phyloP scores from a whole-genome alignment of 2,113 vertebrate species.

The Ameiurus melas region DNA sequence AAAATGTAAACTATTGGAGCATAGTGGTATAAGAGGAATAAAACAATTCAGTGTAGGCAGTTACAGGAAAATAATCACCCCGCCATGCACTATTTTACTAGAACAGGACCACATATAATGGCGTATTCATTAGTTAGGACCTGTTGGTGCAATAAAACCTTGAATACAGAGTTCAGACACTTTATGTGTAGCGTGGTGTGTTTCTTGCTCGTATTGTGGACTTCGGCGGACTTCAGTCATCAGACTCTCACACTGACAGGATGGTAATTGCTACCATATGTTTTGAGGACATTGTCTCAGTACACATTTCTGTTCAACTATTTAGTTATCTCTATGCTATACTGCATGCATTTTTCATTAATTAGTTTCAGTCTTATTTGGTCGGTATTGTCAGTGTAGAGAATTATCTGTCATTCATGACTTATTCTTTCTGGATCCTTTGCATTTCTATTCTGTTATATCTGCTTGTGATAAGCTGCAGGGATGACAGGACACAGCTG shows the following conservation, averaged over 20 bases:
- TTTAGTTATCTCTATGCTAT: constrained; percentile 13
- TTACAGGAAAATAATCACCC: not conserved
- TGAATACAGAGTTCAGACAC: not conserved
- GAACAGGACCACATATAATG: not conserved
- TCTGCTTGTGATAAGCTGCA: constrained; percentile 22
- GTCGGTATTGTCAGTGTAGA: not conserved
- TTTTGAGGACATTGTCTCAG: constrained; percentile 1
- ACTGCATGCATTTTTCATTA: constrained; percentile 18
- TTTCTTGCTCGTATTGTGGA: not conserved
- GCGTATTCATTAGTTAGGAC: not conserved
- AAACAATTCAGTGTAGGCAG: not conserved
- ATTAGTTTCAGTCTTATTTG: constrained; percentile 4
- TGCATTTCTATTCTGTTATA: not conserved
- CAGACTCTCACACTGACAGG: constrained; percentile 4
- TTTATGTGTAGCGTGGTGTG: not conserved
- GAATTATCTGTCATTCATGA: not conserved
- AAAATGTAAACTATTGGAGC: not conserved
- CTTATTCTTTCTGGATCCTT: not conserved
- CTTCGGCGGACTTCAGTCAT: no score
- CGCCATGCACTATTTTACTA: not conserved
- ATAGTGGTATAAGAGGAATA: not conserved
- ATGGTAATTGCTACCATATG: constrained; percentile 11
- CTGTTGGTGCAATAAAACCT: not conserved
- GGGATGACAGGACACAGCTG: constrained; percentile 18
- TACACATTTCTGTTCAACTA: not conserved